Evolutionary conservation across 2,797 vertebrate genomes (phyloP).

Genomic region (Pseudomugil gertrudae): DNA sequence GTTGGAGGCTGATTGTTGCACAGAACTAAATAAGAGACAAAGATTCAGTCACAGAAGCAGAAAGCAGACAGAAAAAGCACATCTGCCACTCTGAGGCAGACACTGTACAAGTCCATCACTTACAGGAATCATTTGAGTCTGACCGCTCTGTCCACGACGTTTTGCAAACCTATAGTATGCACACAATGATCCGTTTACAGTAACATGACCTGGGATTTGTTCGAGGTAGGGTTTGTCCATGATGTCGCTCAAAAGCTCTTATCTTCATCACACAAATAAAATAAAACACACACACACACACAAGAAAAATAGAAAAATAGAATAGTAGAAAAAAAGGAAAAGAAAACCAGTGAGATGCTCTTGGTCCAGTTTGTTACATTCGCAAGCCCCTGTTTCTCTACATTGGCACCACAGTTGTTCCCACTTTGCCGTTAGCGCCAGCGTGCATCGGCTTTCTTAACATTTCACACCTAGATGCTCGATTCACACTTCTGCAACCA

Average conservation of each 20-base stretch:
- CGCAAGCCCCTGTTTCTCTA: slow-evolving; percentile 40
- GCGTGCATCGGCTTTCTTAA: slow-evolving; percentile 19
- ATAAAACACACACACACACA: slow-evolving; percentile 6
- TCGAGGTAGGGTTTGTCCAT: slow-evolving; percentile 59
- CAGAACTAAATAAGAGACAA: too few species aligned
- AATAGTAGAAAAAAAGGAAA: slow-evolving; percentile 13
- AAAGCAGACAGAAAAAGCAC: slow-evolving; percentile 18
- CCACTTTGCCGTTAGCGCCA: slow-evolving; percentile 17
- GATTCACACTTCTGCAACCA: not conserved
- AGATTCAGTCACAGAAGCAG: not conserved
- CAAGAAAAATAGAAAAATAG: slow-evolving; percentile 37
- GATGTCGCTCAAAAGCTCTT: slow-evolving; percentile 22
- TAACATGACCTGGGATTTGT: slow-evolving; percentile 59
- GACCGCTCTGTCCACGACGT: slow-evolving; percentile 21
- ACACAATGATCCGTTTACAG: slow-evolving; percentile 43
- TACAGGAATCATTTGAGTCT: slow-evolving; percentile 32
- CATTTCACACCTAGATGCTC: slow-evolving; percentile 2
- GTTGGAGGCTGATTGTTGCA: not conserved
- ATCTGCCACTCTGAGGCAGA: slow-evolving; percentile 12
- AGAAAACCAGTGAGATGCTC: slow-evolving; percentile 40
- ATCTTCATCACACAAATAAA: slow-evolving; percentile 19
- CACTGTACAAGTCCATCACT: not conserved
- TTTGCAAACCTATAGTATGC: slow-evolving; percentile 25
- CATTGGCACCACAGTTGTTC: slow-evolving; percentile 59
- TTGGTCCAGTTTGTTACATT: slow-evolving; percentile 68